Base-by-base conservation (phyloP, 2,113 vertebrate species). In the Zapus hudsonius region DNA sequence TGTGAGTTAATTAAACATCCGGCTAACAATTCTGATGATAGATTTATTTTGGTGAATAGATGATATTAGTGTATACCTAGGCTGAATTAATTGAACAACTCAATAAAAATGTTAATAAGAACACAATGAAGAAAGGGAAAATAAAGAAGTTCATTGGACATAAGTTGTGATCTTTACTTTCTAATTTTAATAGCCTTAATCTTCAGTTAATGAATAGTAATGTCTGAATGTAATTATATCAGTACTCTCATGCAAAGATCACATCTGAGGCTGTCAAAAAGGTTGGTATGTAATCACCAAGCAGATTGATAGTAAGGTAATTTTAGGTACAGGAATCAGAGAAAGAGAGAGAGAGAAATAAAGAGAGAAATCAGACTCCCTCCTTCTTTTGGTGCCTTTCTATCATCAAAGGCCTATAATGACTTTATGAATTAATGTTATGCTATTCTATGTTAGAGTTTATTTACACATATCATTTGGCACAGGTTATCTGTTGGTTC, bases 231-330 rank as follows among this genome's bases (percentile, higher is more conserved):
- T 52, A 91, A 79, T 44, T 84, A 5, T 57, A n/a, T 89, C 11
- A 72, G 9, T 69, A 3, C 1, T 91, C 59, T 70, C 61, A 52
- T 74, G 33, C 42, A 66, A 3, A 63, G 25, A 89, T 89, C 42
- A 92, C 63, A 64, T 90, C 29, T 82, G 25, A 86, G 0, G 22
- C 44, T 89, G 33, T 92, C 40, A 83, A 44, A 78, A 92, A 72
- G 3, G 4, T 3, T n/a, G 70, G 52, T 15, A 47, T 76, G 2
- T 29, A 87, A 81, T 85, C 47, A 87, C 3, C 5, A 17, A 33
- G 19, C 5, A 66, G 61, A 83, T 7, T 81, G 69, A 73, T 67
- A 7, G 3, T 38, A 13, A 78, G 87, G n/a, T 40, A 80, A 75
- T 63, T 67, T 92, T 40, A 76, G 13, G 5, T 64, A 33, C 9